Evolutionary conservation across 2,113 vertebrate species (phyloP), one percentile per base, ranked within the genome.

Genomic region (Turnix velox): DNA sequence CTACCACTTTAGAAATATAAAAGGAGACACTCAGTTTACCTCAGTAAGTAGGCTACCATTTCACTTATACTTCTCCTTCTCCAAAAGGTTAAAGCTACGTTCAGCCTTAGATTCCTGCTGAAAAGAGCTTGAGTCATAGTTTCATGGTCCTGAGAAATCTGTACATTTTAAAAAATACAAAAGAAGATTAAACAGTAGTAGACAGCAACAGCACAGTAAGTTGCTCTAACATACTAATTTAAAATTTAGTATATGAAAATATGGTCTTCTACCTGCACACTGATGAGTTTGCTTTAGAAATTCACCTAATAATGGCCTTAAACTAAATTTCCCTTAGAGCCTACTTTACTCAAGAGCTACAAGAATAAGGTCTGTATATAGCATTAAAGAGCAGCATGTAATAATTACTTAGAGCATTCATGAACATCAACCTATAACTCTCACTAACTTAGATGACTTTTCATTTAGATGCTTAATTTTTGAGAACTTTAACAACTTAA

Each of bases 31-130:
- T 63, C n/a, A 63, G 22, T 97, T 98, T 98, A 99, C 99, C 98
- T 99, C 78, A 99, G 94, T 95, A 99, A 98, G 88, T 99, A 99
- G 76, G 98, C 98, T 96, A 99, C 95, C 79, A 99, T 97, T 93
- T 99, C 99, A 94, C 98, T 98, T 93, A 98, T 97, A 96, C 98
- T 99, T 97, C 98, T 98, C 67, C 97, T 98, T 95, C 97, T 97
- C 99, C 99, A 99, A 84, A 99, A 96, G 9, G 98, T 99, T 95
- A 98, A 98, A 96, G 98, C 99, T 94, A 99, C 98, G 31, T 98
- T 99, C 71, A 99, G 95, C 88, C 98, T 98, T 86, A 99, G 97
- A 94, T 98, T 98, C 96, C 99, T 98, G 96, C 98, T 98, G 97
- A 98, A 99, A 46, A 99, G 98, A 90, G 99, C 98, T 67, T 98